Percentiles rank a stretch among this genome's conserved stretches.
Conservation (phyloP, 1,140 invertebrate species). For the Drosophila prosaltans region DNA sequence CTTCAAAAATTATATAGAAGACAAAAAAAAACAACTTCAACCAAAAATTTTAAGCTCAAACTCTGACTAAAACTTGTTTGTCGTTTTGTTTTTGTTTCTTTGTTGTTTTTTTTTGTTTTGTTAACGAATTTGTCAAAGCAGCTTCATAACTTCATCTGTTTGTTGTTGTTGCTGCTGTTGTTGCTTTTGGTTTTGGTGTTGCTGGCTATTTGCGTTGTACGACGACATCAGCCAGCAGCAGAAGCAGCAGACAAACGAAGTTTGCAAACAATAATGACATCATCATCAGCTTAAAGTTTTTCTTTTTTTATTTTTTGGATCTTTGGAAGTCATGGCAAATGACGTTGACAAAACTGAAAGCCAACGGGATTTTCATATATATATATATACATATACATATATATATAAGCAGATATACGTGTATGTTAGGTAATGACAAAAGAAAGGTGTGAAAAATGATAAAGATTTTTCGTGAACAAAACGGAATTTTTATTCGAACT, state of each 20-base stretch:
- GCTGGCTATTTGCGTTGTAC: conserved; percentile 45
- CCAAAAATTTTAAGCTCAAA: conserved; percentile 44
- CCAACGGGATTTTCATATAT: conserved; percentile 5
- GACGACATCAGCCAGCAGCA: conserved; percentile 13
- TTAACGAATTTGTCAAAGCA: conserved; percentile 77
- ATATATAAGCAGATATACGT: background rate
- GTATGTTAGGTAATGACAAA: background rate
- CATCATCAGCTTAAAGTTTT: conserved; percentile 74
- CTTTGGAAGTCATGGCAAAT: conserved; percentile 70
- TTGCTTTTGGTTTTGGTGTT: conserved; percentile 8
- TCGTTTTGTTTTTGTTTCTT: conserved; percentile 26
- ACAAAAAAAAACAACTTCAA: conserved; percentile 39
- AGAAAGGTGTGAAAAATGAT: conserved; percentile 9
- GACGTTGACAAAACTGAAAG: conserved; percentile 46
- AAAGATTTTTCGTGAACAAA: background rate
- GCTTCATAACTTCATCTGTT: conserved; percentile 67
- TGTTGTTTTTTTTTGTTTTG: conserved; percentile 42
- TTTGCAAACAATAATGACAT: conserved; percentile 76
- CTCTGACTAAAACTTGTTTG: conserved; percentile 65
- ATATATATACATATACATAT: background rate
- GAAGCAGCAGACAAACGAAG: conserved; percentile 47
- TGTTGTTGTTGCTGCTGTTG: conserved; percentile 9
- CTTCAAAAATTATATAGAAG: background rate
- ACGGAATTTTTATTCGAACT: background rate
- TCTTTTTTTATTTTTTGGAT: background rate